Evolutionary conservation across 2,888 invertebrate species (phyloP).

Genomic region (Lissocephala sabroskyi): DNA sequence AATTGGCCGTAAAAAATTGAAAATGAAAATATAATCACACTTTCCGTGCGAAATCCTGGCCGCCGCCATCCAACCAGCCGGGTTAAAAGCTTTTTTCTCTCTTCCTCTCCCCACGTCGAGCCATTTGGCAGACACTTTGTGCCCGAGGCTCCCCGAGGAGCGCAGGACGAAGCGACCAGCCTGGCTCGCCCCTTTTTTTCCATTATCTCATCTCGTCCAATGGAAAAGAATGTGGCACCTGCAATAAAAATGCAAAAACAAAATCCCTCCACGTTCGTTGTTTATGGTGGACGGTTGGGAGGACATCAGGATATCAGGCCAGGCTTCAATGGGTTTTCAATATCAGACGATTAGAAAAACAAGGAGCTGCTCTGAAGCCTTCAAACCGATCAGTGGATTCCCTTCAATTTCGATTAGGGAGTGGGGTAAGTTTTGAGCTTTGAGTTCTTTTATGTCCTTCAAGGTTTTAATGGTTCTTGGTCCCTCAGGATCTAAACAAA

Average conservation of each 20-base stretch:
- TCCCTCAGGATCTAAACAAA: too few relatives aligned
- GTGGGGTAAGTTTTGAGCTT: too few relatives aligned
- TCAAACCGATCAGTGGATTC: too few relatives aligned
- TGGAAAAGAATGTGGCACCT: constrained; percentile 37
- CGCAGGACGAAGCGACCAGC: too few relatives aligned
- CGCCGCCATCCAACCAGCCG: constrained; percentile 43
- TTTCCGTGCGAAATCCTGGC: constrained; percentile 57
- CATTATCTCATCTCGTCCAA: constrained; percentile 1
- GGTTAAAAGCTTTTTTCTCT: background rate
- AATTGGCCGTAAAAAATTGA: constrained; percentile 73
- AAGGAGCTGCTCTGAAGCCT: too few relatives aligned
- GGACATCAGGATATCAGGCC: constrained; percentile 20
- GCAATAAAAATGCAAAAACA: constrained; percentile 52
- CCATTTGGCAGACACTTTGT: too few relatives aligned
- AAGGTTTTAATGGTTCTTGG: too few relatives aligned
- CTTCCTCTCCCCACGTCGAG: too few relatives aligned
- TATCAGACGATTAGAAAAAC: constrained; percentile 25
- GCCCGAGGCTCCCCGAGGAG: too few relatives aligned
- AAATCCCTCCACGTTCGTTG: constrained; percentile 43
- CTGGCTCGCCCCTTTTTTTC: constrained; percentile 1
- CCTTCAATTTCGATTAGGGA: too few relatives aligned
- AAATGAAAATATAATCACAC: constrained; percentile 73
- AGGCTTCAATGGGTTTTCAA: constrained; percentile 61
- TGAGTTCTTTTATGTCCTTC: too few relatives aligned
- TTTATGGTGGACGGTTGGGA: background rate